phyloP scores from a whole-genome alignment of 2,888 invertebrate species.

The Dasypogon diadema region DNA sequence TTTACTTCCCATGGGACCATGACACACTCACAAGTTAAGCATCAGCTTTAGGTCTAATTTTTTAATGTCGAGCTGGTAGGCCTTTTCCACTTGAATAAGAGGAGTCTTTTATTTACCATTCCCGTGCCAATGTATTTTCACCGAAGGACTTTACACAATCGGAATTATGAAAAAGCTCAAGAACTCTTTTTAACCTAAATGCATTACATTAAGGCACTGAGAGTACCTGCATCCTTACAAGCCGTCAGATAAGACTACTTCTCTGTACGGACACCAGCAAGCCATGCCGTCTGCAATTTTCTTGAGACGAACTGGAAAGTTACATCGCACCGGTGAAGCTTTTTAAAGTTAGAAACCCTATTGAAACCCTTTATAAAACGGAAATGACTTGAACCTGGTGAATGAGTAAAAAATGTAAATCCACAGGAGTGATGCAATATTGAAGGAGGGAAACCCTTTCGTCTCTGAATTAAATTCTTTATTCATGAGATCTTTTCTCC shows the following conservation, averaged over 20 bases:
- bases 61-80: background rate
- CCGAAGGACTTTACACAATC: background rate
- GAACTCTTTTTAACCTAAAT: background rate
- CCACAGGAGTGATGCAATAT: slow-evolving; percentile 4
- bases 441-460: background rate
- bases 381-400: background rate
- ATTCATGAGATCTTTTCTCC: slow-evolving; percentile 8
- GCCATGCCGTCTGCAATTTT: no score
- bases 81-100: no score
- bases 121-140: background rate
- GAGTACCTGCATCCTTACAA: no score
- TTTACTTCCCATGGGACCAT: no score
- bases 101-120: background rate
- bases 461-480: slow-evolving; percentile 5
- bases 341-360: background rate
- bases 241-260: background rate
- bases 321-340: background rate
- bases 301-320: background rate
- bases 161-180: background rate
- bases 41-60: background rate
- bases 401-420: slow-evolving; percentile 2
- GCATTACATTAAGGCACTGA: background rate
- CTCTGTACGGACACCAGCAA: background rate
- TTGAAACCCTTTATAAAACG: background rate
- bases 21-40: background rate